Conservation (phyloP, 1,140 invertebrate genomes). For the Stegodyphus dumicola region DNA sequence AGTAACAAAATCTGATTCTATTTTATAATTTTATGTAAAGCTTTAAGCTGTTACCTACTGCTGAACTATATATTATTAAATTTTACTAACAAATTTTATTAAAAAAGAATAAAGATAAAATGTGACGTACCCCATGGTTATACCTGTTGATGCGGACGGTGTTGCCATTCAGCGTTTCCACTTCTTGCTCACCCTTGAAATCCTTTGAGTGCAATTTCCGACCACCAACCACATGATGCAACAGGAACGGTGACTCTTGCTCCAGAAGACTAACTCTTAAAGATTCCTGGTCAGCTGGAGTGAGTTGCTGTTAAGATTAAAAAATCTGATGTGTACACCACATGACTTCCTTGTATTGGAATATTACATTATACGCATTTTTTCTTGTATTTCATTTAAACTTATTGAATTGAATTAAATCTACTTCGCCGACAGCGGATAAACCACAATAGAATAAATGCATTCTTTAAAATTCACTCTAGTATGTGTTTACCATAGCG, state of each 20-base stretch:
- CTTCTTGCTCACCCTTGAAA: slow-evolving; percentile 67
- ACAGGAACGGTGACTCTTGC: slow-evolving; percentile 67
- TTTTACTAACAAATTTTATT: no score
- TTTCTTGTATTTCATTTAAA: no score
- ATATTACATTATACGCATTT: no score
- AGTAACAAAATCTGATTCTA: no score
- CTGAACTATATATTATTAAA: no score
- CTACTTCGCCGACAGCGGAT: no score
- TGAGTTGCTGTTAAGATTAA: slow-evolving; percentile 32
- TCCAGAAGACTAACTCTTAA: slow-evolving; percentile 64
- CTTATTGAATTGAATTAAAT: no score
- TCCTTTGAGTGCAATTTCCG: slow-evolving; percentile 67
- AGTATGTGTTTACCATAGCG: no score
- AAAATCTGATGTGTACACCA: no score
- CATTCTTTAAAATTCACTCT: no score
- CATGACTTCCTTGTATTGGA: no score
- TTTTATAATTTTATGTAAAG: neutral
- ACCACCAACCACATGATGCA: slow-evolving; percentile 69
- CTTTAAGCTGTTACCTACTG: neutral
- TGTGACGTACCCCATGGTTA: slow-evolving; percentile 69
- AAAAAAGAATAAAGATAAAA: neutral
- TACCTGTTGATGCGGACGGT: slow-evolving; percentile 72
- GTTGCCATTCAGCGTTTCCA: slow-evolving; percentile 66
- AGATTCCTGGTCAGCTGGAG: slow-evolving; percentile 51
- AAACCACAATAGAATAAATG: no score